These are phyloP conservation scores for Cassiopea xamachana DNA, from an alignment of 30 jellyfish, hydroid and myxozoan genomes.

Conservation along the genomic window DNA sequence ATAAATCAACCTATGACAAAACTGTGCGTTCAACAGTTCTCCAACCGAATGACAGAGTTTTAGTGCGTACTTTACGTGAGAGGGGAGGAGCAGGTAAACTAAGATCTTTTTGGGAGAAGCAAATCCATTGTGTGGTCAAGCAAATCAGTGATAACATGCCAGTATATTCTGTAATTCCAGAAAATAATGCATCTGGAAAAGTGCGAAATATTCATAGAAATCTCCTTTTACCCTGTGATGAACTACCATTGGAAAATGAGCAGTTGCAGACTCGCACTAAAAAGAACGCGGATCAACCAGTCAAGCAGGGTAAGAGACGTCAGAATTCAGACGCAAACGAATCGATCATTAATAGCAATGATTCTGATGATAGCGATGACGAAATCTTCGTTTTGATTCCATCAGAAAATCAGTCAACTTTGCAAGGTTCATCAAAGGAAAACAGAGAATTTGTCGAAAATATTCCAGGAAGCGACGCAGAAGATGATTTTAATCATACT, in stretches of 20 bases:
- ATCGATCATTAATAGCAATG: neutral
- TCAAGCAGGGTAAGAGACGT: too few species aligned
- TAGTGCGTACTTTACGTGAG: neutral
- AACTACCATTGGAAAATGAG: slow-evolving; percentile 2
- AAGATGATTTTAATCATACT: neutral
- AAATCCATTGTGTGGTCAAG: slow-evolving; percentile 3
- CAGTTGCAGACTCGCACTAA: too few species aligned
- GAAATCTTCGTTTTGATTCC: too few species aligned
- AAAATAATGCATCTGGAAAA: slow-evolving; percentile 3
- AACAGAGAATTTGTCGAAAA: neutral
- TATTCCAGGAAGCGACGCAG: neutral
- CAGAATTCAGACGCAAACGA: too few species aligned
- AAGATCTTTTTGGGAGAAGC: slow-evolving; percentile 47
- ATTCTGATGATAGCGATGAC: neutral
- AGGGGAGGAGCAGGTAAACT: slow-evolving; percentile 49
- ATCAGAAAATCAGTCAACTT: neutral
- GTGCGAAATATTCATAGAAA: slow-evolving; percentile 18
- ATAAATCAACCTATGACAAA: neutral
- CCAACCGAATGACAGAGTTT: slow-evolving; percentile 30
- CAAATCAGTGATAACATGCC: slow-evolving; percentile 19
- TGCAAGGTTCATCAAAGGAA: neutral
- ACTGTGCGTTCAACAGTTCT: slow-evolving; percentile 14
- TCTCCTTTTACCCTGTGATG: slow-evolving; percentile 35
- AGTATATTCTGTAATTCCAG: slow-evolving; percentile 20
- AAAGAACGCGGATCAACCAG: too few species aligned